Base-by-base conservation (phyloP, 2,888 invertebrate genomes). In the Diadegma fenestrale region DNA sequence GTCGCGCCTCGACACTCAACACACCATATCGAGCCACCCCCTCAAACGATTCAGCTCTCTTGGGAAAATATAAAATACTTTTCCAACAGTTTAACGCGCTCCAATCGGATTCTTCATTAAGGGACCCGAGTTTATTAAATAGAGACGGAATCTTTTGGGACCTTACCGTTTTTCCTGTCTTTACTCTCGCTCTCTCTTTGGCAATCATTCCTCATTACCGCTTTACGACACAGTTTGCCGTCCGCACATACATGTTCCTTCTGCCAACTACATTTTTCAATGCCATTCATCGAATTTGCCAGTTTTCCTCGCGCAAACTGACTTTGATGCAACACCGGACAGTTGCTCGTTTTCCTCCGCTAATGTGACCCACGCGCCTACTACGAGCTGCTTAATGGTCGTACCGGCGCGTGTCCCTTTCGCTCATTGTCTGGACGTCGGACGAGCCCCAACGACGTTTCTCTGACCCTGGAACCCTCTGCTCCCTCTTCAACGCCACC, bases 301-400 rank as follows among this genome's bases (percentile, higher is more conserved):
- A 4, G 3, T 58, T 58, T 26, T 58, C 58, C 26, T 58, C 26
- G 14, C 6, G 1, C 26, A 26, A 14, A 58, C 58, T 41, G 37
- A 37, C 19, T 41, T 48, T 48, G 48, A 63, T 64, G 10, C 10
- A 0, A 48, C 33, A 19, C 63, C 48, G 4, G 30, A 48, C 19
- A 48, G 64, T 43, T 33, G 37, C 48, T 72, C 63, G 41, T 71
- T 51, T 77, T 73, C 63, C 73, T 61, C 73, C 61, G 61, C 77
- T 85, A 85, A 85, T 85, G 85, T 82, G 85, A 68, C 77, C 82
- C 82, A 85, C 85, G 82, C 85, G 82, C 85, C 82, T 68, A 80
- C 77, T 82, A 80, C 82, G 58, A 80, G 82, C 82, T 37, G 37
- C 37, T 85, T 85, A 85, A 85, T 85, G 85, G 82, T 85, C 82